phyloP scores from a whole-genome alignment of 1,140 invertebrate species.

The Pogonomyrmex californicus region DNA sequence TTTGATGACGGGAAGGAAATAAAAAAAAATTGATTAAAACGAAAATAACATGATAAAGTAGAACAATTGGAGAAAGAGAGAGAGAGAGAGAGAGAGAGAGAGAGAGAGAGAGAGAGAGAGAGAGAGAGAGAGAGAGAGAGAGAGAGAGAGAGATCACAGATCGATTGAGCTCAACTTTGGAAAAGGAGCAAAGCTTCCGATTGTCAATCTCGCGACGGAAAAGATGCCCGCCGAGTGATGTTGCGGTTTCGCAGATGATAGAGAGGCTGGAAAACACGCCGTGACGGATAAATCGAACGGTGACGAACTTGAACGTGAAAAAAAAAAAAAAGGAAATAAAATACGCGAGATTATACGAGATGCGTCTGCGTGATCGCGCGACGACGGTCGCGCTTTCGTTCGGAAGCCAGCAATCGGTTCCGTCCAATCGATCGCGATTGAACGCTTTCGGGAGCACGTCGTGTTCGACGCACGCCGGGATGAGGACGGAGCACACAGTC shows the following conservation, averaged over 20 bases:
- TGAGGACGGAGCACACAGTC: not conserved
- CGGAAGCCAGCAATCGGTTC: constrained; percentile 12
- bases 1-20: not conserved
- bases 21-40: not conserved
- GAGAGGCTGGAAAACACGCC: not conserved
- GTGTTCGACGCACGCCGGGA: not conserved
- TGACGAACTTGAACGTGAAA: constrained; percentile 55
- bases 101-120: too few relatives aligned
- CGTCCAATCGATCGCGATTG: constrained; percentile 29
- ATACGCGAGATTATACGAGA: constrained; percentile 15
- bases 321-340: not conserved
- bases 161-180: constrained; percentile 15
- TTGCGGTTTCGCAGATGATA: not conserved
- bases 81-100: too few relatives aligned
- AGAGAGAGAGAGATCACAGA: too few relatives aligned
- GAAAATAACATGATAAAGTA: not conserved
- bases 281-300: constrained; percentile 38
- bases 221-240: not conserved
- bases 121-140: too few relatives aligned
- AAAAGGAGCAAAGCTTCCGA: not conserved
- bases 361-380: constrained; percentile 49
- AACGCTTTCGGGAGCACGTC: constrained; percentile 1
- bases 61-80: not conserved
- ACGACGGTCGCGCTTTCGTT: constrained; percentile 15
- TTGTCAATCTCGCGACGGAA: not conserved